Evolutionary conservation across 2,797 vertebrate genomes (phyloP).

Genomic region (Cynopterus sphinx): DNA sequence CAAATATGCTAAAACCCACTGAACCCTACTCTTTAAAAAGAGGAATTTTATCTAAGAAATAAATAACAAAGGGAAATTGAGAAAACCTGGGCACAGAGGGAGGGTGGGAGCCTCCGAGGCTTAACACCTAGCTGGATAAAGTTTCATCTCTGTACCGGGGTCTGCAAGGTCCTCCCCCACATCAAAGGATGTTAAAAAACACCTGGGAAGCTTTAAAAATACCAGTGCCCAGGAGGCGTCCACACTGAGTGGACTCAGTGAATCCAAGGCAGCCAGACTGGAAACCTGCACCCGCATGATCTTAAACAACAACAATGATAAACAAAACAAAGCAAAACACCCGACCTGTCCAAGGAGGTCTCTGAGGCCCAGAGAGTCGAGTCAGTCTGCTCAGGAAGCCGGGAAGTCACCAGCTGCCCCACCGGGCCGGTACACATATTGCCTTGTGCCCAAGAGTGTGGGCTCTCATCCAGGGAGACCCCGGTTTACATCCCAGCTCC

Average conservation of each 20-base stretch:
- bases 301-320: neutral
- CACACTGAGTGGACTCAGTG: neutral
- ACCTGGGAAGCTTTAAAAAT: neutral
- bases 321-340: neutral
- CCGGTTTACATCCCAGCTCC: neutral
- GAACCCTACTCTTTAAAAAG: neutral
- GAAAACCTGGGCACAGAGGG: neutral
- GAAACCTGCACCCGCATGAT: neutral
- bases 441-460: neutral
- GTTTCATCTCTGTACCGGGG: neutral
- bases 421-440: fast-evolving
- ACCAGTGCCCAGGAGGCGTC: neutral
- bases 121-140: neutral
- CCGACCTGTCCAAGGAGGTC: neutral
- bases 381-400: too few species aligned
- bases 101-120: neutral
- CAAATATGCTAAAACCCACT: neutral
- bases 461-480: neutral
- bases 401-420: neutral
- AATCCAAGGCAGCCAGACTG: neutral
- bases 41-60: neutral
- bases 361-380: neutral
- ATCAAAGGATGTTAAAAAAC: fast-evolving
- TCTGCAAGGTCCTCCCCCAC: neutral
- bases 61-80: neutral